Percentiles rank a stretch among this genome's conserved stretches.
Evolutionary conservation across 2,888 invertebrate genomes (phyloP).

Genomic region (Mongoloraphidia duomilia): DNA sequence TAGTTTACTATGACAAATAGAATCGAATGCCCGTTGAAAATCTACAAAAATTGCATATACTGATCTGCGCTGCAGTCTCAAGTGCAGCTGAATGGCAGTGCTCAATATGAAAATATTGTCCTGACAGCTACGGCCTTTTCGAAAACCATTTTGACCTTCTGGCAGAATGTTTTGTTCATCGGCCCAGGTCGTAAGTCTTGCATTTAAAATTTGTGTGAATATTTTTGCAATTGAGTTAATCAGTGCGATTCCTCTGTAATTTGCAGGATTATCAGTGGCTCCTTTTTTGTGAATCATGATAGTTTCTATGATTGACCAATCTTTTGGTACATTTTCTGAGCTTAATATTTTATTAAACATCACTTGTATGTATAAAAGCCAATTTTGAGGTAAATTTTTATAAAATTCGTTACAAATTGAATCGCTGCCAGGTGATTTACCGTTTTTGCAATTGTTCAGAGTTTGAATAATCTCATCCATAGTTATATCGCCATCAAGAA

Average conservation of each 20-base stretch:
- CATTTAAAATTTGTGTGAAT: slow-evolving; percentile 11
- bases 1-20: slow-evolving; percentile 11
- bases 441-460: slow-evolving; percentile 6
- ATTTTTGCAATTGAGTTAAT: slow-evolving; percentile 13
- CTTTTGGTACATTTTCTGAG: not conserved
- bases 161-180: slow-evolving; percentile 13
- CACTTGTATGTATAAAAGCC: not conserved
- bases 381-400: not conserved
- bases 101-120: slow-evolving; percentile 16
- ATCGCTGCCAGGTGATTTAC: slow-evolving; percentile 14
- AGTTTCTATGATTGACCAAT: not conserved
- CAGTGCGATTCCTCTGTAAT: slow-evolving; percentile 15
- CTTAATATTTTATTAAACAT: not conserved
- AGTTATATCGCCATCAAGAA: not conserved
- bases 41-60: slow-evolving; percentile 16
- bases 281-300: slow-evolving; percentile 5
- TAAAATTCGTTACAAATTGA: slow-evolving; percentile 7
- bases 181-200: slow-evolving; percentile 11
- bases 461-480: not conserved
- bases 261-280: slow-evolving; percentile 8
- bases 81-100: slow-evolving; percentile 7
- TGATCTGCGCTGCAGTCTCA: slow-evolving; percentile 7
- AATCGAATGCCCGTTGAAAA: slow-evolving; percentile 14
- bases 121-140: slow-evolving; percentile 10
- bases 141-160: slow-evolving; percentile 17